Conservation (phyloP, 2,797 vertebrate genomes). For the Scleropages formosus region DNA sequence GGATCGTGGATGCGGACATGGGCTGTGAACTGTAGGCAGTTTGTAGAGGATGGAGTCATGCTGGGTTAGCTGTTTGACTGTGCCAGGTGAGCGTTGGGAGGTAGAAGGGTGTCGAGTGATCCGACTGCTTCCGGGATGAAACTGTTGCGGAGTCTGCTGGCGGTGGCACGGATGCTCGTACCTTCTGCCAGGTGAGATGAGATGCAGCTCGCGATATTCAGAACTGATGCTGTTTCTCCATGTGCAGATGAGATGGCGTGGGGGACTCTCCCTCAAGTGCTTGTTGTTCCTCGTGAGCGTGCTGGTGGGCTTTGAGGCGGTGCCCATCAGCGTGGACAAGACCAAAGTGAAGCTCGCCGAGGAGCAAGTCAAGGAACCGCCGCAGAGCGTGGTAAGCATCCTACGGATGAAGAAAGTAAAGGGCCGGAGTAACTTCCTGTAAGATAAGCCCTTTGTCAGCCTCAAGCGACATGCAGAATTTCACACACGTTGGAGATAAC, state of each 20-base stretch:
- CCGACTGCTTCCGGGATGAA: too few species aligned
- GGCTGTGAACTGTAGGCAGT: too few species aligned
- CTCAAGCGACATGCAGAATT: neutral
- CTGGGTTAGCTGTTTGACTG: too few species aligned
- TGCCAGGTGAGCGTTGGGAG: too few species aligned
- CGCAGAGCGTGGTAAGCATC: conserved; percentile 78
- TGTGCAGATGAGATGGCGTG: conserved; percentile 31
- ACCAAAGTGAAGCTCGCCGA: conserved; percentile 68
- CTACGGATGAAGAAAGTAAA: neutral
- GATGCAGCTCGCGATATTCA: too few species aligned
- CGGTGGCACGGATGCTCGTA: too few species aligned
- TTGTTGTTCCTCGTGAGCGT: conserved; percentile 62
- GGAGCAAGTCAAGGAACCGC: conserved; percentile 65
- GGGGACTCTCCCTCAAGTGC: conserved; percentile 40
- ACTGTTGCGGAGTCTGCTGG: too few species aligned
- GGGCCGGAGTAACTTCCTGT: neutral
- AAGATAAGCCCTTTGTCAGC: neutral
- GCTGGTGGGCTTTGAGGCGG: conserved; percentile 70
- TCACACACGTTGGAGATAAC: neutral
- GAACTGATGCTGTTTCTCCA: conserved; percentile 3
- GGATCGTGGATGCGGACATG: too few species aligned
- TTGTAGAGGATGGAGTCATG: too few species aligned
- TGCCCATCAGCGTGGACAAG: conserved; percentile 86
- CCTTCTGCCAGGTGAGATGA: too few species aligned
- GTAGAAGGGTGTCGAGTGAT: too few species aligned